A percentile compares a stretch with the other conserved stretches of the same genome.
phyloP scores from a whole-genome alignment of 1,140 invertebrate species.

The Drosophila kepulauana region DNA sequence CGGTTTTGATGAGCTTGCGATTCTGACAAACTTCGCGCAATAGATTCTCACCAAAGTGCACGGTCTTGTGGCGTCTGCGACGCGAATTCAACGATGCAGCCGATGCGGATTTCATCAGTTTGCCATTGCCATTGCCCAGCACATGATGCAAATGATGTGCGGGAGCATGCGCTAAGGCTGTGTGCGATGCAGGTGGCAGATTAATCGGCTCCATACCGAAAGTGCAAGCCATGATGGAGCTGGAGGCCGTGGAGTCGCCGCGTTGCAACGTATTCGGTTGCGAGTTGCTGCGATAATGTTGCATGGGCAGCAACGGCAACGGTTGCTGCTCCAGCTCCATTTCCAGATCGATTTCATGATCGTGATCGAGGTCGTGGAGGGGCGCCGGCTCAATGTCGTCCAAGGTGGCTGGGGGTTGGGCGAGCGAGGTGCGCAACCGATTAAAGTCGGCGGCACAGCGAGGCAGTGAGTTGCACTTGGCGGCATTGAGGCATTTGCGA shows the following conservation, averaged over 20 bases:
- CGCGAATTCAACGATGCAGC: constrained; percentile 86
- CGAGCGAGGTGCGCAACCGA: constrained; percentile 79
- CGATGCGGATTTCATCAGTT: constrained; percentile 84
- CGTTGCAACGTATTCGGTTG: constrained; percentile 82
- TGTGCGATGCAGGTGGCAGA: too few species aligned
- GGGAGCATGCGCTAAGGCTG: too few species aligned
- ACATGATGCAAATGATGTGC: constrained; percentile 26
- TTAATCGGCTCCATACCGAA: constrained; percentile 56
- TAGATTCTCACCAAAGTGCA: constrained; percentile 90
- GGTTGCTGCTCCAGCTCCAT: constrained; percentile 55
- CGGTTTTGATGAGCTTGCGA: constrained; percentile 83
- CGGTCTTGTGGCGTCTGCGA: constrained; percentile 89
- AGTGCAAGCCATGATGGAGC: constrained; percentile 35
- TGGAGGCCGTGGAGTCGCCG: constrained; percentile 76
- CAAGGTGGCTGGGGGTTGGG: constrained; percentile 75
- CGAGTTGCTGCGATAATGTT: constrained; percentile 80
- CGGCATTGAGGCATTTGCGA: constrained; percentile 84
- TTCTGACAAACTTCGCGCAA: constrained; percentile 89
- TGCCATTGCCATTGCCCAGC: constrained; percentile 63
- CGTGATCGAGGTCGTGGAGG: constrained; percentile 10
- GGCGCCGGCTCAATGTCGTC: constrained; percentile 81
- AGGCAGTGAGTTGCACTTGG: constrained; percentile 85
- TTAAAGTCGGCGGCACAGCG: constrained; percentile 84
- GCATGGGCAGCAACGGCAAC: constrained; percentile 51
- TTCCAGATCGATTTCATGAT: not conserved